Evolutionary conservation across 2,888 invertebrate species (phyloP).

Genomic region (Psococerastis gibbosa): DNA sequence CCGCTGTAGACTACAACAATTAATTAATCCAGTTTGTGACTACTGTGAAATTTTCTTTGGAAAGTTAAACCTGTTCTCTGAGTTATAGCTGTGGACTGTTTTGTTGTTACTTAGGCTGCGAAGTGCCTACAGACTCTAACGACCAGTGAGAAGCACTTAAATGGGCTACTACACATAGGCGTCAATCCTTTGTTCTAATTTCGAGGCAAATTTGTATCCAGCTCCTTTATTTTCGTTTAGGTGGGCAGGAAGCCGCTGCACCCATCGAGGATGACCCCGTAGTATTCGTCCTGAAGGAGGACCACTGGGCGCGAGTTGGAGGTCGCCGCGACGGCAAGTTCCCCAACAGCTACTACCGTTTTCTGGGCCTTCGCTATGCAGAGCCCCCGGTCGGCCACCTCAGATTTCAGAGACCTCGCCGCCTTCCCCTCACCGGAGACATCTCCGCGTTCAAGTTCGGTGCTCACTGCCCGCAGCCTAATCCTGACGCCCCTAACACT

Average conservation of each 20-base stretch:
- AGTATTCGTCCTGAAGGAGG: not conserved
- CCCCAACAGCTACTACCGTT: not conserved
- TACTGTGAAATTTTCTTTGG: too few relatives aligned
- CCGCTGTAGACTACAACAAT: too few relatives aligned
- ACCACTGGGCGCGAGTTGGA: not conserved
- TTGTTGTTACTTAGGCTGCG: too few relatives aligned
- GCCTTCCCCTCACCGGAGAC: not conserved
- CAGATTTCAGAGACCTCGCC: not conserved
- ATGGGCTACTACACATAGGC: too few relatives aligned
- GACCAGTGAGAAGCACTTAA: too few relatives aligned
- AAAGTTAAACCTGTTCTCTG: too few relatives aligned
- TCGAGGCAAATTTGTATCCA: too few relatives aligned
- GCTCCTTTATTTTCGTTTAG: not conserved
- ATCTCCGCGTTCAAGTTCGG: not conserved
- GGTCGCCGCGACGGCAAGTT: not conserved
- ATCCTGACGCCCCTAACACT: not conserved
- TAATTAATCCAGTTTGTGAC: too few relatives aligned
- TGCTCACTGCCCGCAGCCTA: not conserved
- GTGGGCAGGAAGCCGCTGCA: not conserved
- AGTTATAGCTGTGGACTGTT: too few relatives aligned
- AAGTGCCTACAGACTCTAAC: too few relatives aligned
- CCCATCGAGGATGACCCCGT: not conserved
- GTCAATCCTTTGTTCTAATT: too few relatives aligned
- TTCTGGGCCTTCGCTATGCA: not conserved
- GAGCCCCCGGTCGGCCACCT: not conserved